These are phyloP conservation scores for Cavia porcellus DNA, from an alignment of 2,113 vertebrate genomes.

Conservation along the genomic window DNA sequence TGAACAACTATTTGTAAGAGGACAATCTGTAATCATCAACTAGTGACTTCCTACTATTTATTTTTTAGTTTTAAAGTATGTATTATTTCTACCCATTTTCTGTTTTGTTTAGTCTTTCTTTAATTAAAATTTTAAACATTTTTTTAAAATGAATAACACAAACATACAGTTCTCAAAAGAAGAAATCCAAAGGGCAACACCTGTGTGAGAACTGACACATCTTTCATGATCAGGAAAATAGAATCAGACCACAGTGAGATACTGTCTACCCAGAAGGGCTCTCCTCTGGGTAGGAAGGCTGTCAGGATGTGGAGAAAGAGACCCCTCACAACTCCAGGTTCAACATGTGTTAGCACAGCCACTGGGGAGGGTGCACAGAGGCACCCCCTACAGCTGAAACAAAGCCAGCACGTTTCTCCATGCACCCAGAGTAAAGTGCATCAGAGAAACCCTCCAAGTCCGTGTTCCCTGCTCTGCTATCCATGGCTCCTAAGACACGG, in stretches of 20 bases:
- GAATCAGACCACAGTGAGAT: neutral
- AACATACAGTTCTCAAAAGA: neutral
- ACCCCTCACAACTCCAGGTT: neutral
- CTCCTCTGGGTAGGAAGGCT: neutral
- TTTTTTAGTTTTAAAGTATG: no score
- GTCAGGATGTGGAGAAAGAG: neutral
- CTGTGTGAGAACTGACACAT: neutral
- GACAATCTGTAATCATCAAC: no score
- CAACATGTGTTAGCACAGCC: fast-evolving
- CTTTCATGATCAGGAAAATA: neutral
- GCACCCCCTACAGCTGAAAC: neutral
- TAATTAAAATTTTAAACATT: no score
- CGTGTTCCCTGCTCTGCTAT: neutral
- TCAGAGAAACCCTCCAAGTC: neutral
- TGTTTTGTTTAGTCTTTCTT: no score
- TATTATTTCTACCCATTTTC: no score
- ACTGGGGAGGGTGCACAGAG: neutral
- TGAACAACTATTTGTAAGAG: no score
- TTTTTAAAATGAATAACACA: neutral
- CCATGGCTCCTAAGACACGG: neutral
- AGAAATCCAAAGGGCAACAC: neutral
- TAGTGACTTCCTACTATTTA: no score
- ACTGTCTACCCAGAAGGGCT: neutral
- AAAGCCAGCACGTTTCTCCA: neutral
- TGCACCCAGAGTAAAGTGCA: neutral